Base-by-base conservation (phyloP, 92 coral and sea anemone genomes). In the Epizoanthus illoricatus region DNA sequence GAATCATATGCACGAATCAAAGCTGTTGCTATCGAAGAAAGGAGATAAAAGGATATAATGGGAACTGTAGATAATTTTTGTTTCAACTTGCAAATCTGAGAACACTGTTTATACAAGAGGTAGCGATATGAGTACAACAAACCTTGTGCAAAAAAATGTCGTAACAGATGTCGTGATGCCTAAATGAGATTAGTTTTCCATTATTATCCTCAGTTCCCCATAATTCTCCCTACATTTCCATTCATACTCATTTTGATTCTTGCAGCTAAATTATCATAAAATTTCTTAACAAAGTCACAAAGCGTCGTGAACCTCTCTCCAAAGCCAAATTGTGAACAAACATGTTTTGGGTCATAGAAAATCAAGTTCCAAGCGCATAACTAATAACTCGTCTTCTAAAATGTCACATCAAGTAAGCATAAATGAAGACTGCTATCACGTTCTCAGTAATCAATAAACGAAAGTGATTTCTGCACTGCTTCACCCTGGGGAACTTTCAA, bases 381-480 rank as follows among this genome's bases (percentile, higher is more conserved):
- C 4, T 20, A 8, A 8, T 41, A 41, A 60, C 62, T 2, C n/a
- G 36, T 40, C 19, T 15, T 36, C n/a, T 4, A 24, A 17, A n/a
- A 18, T n/a, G 45, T n/a, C 78, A 73, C 10, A n/a, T 9, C 9
- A 52, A 24, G 47, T 28, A 67, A 15, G 1, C 24, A 36, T 18
- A 69, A 10, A 2, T 15, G 41, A 20, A 40, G 52, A 1, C 5
- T 7, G 21, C 0, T 45, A 17, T 5, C 60, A 45, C 5, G 1
- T 78, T 9, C 41, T 78, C 19, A 78, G 54, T 89, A 89, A 73
- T 89, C 92, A 58, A 89, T 89, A 81, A 89, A 89, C 12, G 92
- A 89, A 45, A 89, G 63, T 2, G 92, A 89, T 42, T 88, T 75
- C 83, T 89, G 87, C 0, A 89, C 75, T n/a, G 85, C 43, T 4